Percentiles rank a stretch among this genome's conserved stretches.
Evolutionary conservation across 2,113 vertebrate species (phyloP).

Genomic region (Heterochromis multidens): DNA sequence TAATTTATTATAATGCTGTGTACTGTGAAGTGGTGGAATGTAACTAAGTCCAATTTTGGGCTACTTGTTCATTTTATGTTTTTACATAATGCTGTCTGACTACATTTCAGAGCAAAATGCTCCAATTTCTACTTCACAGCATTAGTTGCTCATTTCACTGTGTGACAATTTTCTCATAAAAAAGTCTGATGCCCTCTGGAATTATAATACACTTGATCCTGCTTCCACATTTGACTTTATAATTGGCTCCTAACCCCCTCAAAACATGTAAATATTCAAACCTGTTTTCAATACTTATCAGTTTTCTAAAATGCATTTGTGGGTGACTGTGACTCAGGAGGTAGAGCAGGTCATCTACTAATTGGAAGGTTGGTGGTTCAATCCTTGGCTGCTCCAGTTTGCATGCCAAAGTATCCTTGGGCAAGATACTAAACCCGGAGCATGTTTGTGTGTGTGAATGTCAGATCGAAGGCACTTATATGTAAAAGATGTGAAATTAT

Average conservation of each 20-base stretch:
- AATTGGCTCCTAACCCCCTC: neutral
- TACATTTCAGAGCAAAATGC: neutral
- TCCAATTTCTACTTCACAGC: neutral
- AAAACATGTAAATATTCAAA: neutral
- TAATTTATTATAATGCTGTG: neutral
- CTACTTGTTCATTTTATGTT: neutral
- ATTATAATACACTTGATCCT: neutral
- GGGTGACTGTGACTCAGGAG: neutral
- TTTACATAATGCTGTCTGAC: neutral
- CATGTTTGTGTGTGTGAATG: neutral
- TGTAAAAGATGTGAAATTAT: neutral
- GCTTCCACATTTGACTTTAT: neutral
- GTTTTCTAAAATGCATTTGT: neutral
- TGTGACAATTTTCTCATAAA: neutral
- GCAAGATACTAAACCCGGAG: no score
- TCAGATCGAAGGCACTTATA: neutral
- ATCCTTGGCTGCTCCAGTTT: neutral
- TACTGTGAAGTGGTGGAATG: neutral
- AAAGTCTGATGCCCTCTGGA: neutral
- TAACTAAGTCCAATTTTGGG: neutral
- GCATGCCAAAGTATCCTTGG: no score
- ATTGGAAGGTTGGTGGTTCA: neutral
- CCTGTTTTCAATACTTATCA: neutral
- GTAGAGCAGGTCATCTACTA: neutral
- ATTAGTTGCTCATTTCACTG: neutral